A percentile compares a stretch with the other conserved stretches of the same genome.
phyloP scores from a whole-genome alignment of 2,797 vertebrate genomes.

The Mareca penelope region DNA sequence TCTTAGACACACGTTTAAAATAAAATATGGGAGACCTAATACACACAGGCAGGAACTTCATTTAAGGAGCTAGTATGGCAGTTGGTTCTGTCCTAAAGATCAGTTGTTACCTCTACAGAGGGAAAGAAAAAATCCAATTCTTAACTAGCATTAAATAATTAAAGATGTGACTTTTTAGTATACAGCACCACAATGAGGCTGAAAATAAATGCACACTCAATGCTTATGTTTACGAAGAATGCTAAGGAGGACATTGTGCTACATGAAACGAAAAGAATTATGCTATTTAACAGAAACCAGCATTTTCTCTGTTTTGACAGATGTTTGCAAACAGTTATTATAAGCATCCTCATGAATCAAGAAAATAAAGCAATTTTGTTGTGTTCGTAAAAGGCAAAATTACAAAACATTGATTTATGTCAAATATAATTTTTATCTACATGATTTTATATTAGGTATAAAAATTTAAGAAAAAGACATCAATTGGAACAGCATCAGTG shows the following conservation, averaged over 20 bases:
- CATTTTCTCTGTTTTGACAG: not conserved
- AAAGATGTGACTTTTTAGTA: not conserved
- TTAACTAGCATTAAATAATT: not conserved
- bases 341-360: not conserved
- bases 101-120: not conserved
- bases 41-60: not conserved
- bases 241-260: not conserved
- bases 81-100: not conserved
- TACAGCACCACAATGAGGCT: not conserved
- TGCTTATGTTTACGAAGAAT: not conserved
- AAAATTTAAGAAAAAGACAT: not conserved
- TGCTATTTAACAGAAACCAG: not conserved
- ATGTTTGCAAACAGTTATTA: not conserved
- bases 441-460: not conserved
- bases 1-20: not conserved
- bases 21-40: not conserved
- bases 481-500: not conserved
- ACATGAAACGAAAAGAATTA: not conserved
- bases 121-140: not conserved
- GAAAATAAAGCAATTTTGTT: conserved; percentile 9
- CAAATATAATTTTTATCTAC: not conserved
- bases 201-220: not conserved
- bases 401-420: not conserved
- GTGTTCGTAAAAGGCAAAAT: not conserved
- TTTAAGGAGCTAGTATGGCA: not conserved